Conservation (phyloP, 2,888 invertebrate genomes). For the Ormia ochracea region DNA sequence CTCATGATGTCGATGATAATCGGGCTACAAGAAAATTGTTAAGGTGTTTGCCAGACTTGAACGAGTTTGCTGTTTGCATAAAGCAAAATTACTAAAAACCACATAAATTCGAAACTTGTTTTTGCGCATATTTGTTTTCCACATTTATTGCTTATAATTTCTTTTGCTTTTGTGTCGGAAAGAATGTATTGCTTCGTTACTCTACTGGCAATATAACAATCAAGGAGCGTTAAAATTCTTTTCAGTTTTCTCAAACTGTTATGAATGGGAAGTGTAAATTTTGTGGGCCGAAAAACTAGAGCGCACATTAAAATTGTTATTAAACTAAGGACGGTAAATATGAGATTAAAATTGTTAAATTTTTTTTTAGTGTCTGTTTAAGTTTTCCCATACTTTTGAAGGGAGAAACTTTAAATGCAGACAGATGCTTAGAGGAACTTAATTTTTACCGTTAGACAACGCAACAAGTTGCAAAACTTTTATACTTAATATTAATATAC, state of each 20-base stretch:
- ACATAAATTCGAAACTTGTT: constrained; percentile 53
- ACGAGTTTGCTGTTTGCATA: constrained; percentile 35
- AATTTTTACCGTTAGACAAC: no score
- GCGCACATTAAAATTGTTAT: not conserved
- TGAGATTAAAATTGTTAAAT: no score
- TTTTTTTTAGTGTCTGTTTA: no score
- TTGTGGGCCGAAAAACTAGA: not conserved
- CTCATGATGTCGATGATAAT: constrained; percentile 35
- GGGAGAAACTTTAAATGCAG: no score
- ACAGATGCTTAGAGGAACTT: no score
- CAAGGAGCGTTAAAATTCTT: constrained; percentile 6
- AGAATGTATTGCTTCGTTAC: not conserved
- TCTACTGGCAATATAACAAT: not conserved
- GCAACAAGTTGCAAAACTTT: no score
- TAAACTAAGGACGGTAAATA: not conserved
- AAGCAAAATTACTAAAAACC: not conserved
- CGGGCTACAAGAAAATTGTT: constrained; percentile 31
- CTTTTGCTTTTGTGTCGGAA: not conserved
- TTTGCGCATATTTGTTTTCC: constrained; percentile 37
- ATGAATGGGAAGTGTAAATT: constrained; percentile 8
- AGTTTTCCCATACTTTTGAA: no score
- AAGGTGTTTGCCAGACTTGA: constrained; percentile 25
- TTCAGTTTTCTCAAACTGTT: not conserved
- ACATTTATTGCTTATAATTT: constrained; percentile 30
- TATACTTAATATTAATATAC: no score